Percentiles rank a stretch among this genome's conserved stretches.
Evolutionary conservation across 2,888 invertebrate genomes (phyloP).

Genomic region (Spilarctia lutea): DNA sequence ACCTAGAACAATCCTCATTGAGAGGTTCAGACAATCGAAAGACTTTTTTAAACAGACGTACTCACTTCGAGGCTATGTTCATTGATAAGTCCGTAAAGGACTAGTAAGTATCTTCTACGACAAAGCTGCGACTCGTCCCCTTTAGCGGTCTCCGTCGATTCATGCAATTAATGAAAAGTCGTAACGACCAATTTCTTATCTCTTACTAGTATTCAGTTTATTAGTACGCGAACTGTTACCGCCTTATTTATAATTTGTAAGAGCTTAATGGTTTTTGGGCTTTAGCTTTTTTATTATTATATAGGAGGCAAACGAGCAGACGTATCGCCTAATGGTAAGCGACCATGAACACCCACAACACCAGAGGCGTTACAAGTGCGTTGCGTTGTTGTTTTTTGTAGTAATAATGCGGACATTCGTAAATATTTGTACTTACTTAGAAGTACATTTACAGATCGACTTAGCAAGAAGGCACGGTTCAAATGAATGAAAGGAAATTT

Average conservation of each 20-base stretch:
- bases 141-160: constrained; percentile 63
- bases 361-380: too few species aligned
- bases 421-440: too few species aligned
- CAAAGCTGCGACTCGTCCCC: constrained; percentile 72
- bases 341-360: too few species aligned
- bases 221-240: not conserved
- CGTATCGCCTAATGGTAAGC: too few species aligned
- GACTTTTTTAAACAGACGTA: constrained; percentile 46
- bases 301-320: too few species aligned
- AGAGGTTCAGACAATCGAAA: constrained; percentile 45
- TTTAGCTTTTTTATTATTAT: too few species aligned
- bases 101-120: constrained; percentile 70
- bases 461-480: not conserved
- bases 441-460: not conserved
- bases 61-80: constrained; percentile 57
- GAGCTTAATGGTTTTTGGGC: too few species aligned
- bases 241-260: not conserved
- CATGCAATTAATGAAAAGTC: constrained; percentile 61
- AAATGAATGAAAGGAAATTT: not conserved
- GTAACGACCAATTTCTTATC: constrained; percentile 46
- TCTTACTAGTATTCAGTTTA: not conserved
- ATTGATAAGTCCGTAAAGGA: constrained; percentile 58
- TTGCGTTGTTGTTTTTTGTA: too few species aligned
- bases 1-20: constrained; percentile 34
- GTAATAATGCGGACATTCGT: not conserved